Percentiles rank a stretch among this genome's conserved stretches.
These are phyloP conservation scores for Listrodromus nycthemerus DNA, from an alignment of 2,888 invertebrate species.

Conservation along the genomic window DNA sequence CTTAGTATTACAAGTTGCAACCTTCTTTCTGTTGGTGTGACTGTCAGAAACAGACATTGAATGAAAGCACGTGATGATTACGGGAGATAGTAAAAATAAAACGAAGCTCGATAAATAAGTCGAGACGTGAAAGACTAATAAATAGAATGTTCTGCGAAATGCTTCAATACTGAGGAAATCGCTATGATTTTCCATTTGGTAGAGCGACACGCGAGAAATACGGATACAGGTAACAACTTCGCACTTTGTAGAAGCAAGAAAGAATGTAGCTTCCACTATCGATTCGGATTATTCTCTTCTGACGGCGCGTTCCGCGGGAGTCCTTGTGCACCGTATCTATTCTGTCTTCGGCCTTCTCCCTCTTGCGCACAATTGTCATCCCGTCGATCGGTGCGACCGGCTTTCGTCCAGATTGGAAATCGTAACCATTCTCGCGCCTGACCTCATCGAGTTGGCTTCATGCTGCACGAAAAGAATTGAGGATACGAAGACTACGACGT, in stretches of 20 bases:
- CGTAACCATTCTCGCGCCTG: constrained; percentile 62
- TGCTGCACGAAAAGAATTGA: constrained; percentile 60
- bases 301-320: constrained; percentile 23
- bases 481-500: constrained; percentile 39
- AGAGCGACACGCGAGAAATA: constrained; percentile 14
- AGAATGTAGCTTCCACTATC: constrained; percentile 46
- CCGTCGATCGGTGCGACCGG: constrained; percentile 49
- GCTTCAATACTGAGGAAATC: no score
- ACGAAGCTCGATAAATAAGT: neutral
- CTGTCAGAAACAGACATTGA: neutral
- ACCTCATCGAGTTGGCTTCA: constrained; percentile 53
- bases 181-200: constrained; percentile 27
- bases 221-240: constrained; percentile 37
- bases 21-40: neutral
- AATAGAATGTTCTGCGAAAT: neutral
- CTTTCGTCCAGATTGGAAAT: constrained; percentile 68
- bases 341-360: constrained; percentile 12
- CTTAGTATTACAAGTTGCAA: neutral
- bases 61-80: neutral
- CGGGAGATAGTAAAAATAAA: neutral
- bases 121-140: neutral
- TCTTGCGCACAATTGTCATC: constrained; percentile 60
- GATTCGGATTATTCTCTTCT: constrained; percentile 60
- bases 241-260: constrained; percentile 50
- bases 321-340: constrained; percentile 28